Base-by-base conservation (phyloP, 1,140 invertebrate species). In the Aphaenogaster ashmeadi region DNA sequence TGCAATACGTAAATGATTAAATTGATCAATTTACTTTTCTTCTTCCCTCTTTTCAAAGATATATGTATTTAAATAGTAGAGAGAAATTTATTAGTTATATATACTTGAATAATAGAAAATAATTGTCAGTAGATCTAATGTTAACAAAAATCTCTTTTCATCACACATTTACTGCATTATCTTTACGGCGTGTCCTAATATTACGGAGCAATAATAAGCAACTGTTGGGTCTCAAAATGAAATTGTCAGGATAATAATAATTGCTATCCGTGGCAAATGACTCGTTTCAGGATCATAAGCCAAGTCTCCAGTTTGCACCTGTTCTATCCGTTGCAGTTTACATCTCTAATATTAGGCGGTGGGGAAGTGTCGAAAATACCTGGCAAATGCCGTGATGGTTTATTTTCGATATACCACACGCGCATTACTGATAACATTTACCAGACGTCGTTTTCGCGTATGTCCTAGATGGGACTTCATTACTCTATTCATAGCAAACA, bases 291-390 rank as follows among this genome's bases (percentile, higher is more conserved):
- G 62, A 75, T 67, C 33, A 52, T 50, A n/a, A 69, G 88, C 86
- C 91, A 89, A 91, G 44, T 89, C 84, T 81, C 84, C 78, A 56
- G 64, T 77, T 79, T 77, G 75, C 91, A 93, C 91, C 91, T 92
- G 91, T 92, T 90, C 71, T 60, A 15, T 21, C 6, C 18, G 60
- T 60, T 72, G 58, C 79, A 83, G 18, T 71, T 21, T 54, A 72
- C 67, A 44, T 64, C 69, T 80, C 86, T 88, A 89, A 90, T 81
- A 71, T 89, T 92, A 90, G 79, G n/a, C 33, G 60, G 6, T 58
- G 44, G 6, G n/a, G 21, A 89, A 47, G 0, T 18, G 44, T 80
- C 67, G 66, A 88, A 92, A 92, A 92, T 94, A 93, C 83, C 69
- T 78, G 66, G 58, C 85, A 54, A 33, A 74, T 77, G 60, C 67